These are phyloP conservation scores for Bombus waltoni DNA, from an alignment of 1,140 invertebrate species.

Conservation along the genomic window DNA sequence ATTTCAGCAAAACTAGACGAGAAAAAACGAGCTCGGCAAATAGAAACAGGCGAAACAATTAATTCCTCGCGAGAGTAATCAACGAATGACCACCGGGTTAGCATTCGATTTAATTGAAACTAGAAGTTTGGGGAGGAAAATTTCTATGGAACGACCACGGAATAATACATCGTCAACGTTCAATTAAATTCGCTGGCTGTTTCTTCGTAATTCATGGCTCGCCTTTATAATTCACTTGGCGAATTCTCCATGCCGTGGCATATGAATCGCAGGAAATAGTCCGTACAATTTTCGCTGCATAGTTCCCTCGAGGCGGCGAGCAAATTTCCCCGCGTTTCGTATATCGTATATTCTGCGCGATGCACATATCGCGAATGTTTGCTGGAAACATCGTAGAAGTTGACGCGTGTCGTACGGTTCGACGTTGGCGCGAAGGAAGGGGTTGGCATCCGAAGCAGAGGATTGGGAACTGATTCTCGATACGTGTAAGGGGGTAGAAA, in stretches of 20 bases:
- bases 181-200: conserved; percentile 40
- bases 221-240: neutral
- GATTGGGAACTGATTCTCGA: no score
- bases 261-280: conserved; percentile 26
- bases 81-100: neutral
- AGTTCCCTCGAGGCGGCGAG: neutral
- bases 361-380: neutral
- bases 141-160: neutral
- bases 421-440: neutral
- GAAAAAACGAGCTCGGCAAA: neutral
- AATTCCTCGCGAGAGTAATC: conserved; percentile 1
- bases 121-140: neutral
- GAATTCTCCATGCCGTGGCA: neutral
- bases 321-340: neutral
- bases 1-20: neutral
- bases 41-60: neutral
- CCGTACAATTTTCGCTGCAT: conserved; percentile 5
- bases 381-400: neutral
- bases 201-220: neutral
- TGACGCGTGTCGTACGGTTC: neutral
- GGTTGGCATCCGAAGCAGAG: no score
- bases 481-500: neutral
- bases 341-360: neutral
- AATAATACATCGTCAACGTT: conserved; percentile 45
- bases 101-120: conserved; percentile 12